Percentiles rank a stretch among this genome's conserved stretches.
Evolutionary conservation across 2,113 vertebrate genomes (phyloP).

Genomic region (Syrrhaptes paradoxus): DNA sequence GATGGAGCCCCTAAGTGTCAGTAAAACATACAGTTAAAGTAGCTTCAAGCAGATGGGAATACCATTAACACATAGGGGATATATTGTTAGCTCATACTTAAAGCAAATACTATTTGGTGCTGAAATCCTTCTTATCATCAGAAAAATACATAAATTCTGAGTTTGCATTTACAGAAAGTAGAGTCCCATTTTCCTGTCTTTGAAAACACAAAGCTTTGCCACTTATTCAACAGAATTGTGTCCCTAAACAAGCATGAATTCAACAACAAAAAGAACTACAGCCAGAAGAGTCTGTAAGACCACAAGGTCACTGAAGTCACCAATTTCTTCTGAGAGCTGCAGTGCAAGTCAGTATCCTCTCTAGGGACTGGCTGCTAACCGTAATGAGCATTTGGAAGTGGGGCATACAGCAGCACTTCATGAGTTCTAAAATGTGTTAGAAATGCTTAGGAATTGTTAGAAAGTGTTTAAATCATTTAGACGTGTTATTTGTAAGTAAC

Average conservation of each 20-base stretch:
- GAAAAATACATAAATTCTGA: background rate
- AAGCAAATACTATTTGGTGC: background rate
- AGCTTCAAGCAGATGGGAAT: slow-evolving; percentile 53
- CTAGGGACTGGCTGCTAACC: background rate
- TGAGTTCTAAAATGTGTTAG: background rate
- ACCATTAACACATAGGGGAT: background rate
- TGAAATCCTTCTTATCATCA: background rate
- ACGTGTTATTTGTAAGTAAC: background rate
- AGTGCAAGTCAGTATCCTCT: background rate
- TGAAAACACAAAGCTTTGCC: background rate
- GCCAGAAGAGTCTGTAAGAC: background rate
- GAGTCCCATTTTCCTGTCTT: background rate
- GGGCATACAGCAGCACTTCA: background rate
- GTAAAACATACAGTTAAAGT: background rate
- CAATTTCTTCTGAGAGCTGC: background rate
- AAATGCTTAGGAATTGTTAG: background rate
- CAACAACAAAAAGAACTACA: background rate
- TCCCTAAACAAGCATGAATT: background rate
- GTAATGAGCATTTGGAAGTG: background rate
- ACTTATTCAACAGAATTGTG: background rate
- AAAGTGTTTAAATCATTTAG: background rate
- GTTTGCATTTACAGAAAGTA: background rate
- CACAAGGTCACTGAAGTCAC: background rate
- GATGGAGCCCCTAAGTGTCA: background rate
- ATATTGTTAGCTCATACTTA: background rate